Conservation (phyloP, 2,797 vertebrate genomes). For the Oreochromis mossambicus region DNA sequence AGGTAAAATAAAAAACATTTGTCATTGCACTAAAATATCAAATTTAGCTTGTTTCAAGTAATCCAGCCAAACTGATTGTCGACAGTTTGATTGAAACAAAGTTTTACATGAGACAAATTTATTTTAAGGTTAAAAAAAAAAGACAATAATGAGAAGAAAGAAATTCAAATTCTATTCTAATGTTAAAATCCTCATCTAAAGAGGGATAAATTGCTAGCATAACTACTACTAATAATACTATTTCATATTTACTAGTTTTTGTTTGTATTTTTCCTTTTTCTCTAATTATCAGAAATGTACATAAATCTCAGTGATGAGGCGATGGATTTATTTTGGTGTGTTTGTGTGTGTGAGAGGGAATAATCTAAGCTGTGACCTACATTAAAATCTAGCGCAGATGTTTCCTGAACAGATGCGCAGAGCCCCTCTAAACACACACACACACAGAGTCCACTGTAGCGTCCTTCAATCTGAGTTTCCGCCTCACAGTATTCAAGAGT, state of each 20-base stretch:
- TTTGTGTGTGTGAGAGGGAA: background rate
- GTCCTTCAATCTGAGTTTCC: background rate
- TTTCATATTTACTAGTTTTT: background rate
- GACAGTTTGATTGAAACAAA: background rate
- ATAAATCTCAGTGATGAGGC: background rate
- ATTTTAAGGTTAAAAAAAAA: background rate
- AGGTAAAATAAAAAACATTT: background rate
- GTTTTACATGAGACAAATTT: slow-evolving; percentile 19
- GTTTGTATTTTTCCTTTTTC: background rate
- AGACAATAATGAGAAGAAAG: background rate
- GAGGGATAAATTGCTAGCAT: background rate
- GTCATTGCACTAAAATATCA: background rate
- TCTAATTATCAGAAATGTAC: background rate
- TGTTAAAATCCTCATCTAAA: background rate
- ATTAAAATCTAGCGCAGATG: slow-evolving; percentile 45
- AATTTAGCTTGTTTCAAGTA: slow-evolving; percentile 21
- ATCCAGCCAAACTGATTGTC: slow-evolving; percentile 45
- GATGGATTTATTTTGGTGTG: background rate
- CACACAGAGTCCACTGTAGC: background rate
- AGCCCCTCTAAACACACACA: slow-evolving; percentile 7
- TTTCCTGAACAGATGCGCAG: slow-evolving; percentile 52
- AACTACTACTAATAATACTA: background rate
- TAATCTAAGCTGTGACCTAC: slow-evolving; percentile 41
- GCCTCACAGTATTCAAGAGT: background rate
- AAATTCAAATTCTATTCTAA: background rate